Base-by-base conservation (phyloP, 2,113 vertebrate genomes). In the Hepsetus odoe region DNA sequence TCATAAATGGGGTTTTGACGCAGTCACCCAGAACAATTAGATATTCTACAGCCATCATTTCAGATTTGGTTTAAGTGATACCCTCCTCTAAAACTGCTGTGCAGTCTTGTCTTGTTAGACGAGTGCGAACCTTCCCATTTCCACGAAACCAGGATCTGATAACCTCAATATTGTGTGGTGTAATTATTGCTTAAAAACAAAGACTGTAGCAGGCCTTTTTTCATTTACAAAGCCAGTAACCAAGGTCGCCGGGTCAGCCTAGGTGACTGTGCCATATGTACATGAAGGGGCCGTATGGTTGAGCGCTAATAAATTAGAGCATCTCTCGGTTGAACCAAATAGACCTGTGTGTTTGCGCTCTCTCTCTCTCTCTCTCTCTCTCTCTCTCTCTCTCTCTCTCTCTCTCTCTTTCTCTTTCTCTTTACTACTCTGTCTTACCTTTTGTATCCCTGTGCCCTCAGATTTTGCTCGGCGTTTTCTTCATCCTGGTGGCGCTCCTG, bases 401-500 rank as follows among this genome's bases (percentile, higher is more conserved):
- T 49, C 16, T 20, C 46, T 18, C 46, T 49, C 46, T 49, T 18
- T 49, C 46, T 49, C 46, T 49, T 18, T 49, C 44, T 49, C 44
- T 49, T 16, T 49, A 12, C 18, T 11, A 16, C 14, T 49, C n/a
- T 74, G 0, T 59, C n/a, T 18, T 16, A 16, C 44, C 18, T 16
- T 49, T 16, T 49, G 13, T 49, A 12, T 38, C 35, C 58, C 32
- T 32, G 9, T 32, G 35, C 86, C 89, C 65, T 77, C 87, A 99
- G 98, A 94, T 99, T 86, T 80, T 96, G 26, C 91, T 98, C 91
- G 98, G 98, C 42, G 83, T 97, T 24, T 94, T 97, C 89, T 97
- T 98, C 76, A 94, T 98, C 87, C 91, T 98, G 1, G 95, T 99
- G 86, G 98, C 98, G 0, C 87, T 98, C 85, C 92, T 99, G 76